Base-by-base conservation (phyloP, 1,140 invertebrate genomes). In the Drosophila kepulauana region DNA sequence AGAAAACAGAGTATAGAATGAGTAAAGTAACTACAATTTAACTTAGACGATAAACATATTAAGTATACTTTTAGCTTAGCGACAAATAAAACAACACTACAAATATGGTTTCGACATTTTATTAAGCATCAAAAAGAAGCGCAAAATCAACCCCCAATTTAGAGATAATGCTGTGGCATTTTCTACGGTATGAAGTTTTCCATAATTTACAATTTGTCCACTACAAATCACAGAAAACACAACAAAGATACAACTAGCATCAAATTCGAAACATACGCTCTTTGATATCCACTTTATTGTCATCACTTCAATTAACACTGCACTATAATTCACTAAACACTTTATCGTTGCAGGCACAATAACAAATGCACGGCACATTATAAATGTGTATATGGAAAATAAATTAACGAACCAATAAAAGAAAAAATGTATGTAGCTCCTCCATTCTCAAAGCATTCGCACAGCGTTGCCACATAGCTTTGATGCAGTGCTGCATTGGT, bases 21-120 rank as follows among this genome's bases (percentile, higher is more conserved):
- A 38, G n/a, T 33, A 25, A 8, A 63, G 30, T 25, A 68, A 62
- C 11, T 46, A 80, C 41, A 78, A 20, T 64, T 57, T 33, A 49
- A 13, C 73, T 84, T 85, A 85, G 61, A 20, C 82, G 35, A 38
- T 38, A 11, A 38, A 10, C 8, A 11, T 38, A 38, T 1, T 38
- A 38, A 10, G 8, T 69, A 6, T 51, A 62, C 4, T 35, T 51
- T 38, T 10, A 52, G 16, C 38, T 48, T 67, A 71, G 51, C 70
- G 75, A 10, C 7, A 80, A 87, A 88, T 87, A 88, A 87, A 87
- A 87, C 82, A 87, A 85, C 51, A 58, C 79, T 33, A 49, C 49
- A 69, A 51, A 77, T 71, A 74, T 56, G 68, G 68, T 66, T 51
- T 11, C 72, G 73, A 65, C 72, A 58, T 58, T 88, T 87, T 87